phyloP scores from a whole-genome alignment of 1,140 invertebrate genomes.

The Tetramorium simillimum region DNA sequence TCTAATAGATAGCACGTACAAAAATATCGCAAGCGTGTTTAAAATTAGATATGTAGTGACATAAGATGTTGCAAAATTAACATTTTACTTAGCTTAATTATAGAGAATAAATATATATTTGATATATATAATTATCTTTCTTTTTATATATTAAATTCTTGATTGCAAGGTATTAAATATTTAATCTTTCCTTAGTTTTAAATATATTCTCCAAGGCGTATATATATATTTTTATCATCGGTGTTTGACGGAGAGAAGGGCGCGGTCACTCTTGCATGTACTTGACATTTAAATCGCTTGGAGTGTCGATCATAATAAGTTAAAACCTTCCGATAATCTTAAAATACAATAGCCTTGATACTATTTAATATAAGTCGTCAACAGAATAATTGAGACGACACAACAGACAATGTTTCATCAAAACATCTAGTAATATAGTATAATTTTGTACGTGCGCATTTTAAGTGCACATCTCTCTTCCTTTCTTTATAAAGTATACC shows the following conservation, averaged over 20 bases:
- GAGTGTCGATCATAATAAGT: background rate
- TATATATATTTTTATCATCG: background rate
- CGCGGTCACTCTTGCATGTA: background rate
- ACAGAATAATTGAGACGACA: background rate
- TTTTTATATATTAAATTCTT: background rate
- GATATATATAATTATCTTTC: background rate
- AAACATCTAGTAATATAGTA: background rate
- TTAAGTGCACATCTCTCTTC: background rate
- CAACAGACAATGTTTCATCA: background rate
- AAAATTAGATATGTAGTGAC: background rate
- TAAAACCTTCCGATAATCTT: background rate
- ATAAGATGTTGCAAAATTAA: background rate
- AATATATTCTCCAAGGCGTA: background rate
- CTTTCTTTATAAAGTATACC: background rate
- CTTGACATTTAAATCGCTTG: constrained; percentile 20
- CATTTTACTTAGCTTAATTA: background rate
- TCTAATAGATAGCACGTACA: too few species aligned
- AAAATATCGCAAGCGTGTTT: background rate
- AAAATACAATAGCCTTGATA: background rate
- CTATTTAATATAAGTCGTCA: background rate
- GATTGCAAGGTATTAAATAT: background rate
- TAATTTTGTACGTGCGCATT: background rate
- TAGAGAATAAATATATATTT: background rate
- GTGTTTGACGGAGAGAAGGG: background rate
- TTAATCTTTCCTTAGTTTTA: background rate